Base-by-base conservation (phyloP, 2,888 invertebrate genomes). In the Bombyx huttoni region DNA sequence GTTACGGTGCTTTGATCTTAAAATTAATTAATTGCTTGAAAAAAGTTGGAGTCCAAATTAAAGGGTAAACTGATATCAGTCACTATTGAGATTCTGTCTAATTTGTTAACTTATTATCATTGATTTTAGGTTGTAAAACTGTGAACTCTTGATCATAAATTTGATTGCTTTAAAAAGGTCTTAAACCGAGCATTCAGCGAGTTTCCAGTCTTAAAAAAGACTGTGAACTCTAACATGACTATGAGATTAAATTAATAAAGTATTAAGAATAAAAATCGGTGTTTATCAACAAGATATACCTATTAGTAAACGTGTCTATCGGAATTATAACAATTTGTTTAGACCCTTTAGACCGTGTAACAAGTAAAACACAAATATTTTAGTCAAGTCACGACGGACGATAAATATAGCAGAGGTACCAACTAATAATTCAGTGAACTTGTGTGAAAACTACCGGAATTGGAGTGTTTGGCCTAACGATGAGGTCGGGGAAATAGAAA, bases 381-480 rank as follows among this genome's bases (percentile, higher is more conserved):
- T 60, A 67, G 68, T 68, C 69, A 69, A 69, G 73, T 70, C 63
- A 64, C 64, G 59, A 61, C 54, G 56, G 56, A 56, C 67, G 63
- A 73, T 71, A 71, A 68, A 73, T 73, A 72, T 62, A 64, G 67
- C 62, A 58, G 58, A 57, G 58, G 62, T 56, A 58, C 60, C 58
- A 61, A 64, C 68, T 65, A 68, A 70, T 71, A 68, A 68, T 70
- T 69, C 65, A 70, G 58, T 58, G 56, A 68, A 68, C 64, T 65
- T 68, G 62, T 57, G 55, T 62, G 58, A 58, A 58, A 67, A 65
- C 71, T 67, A 67, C 57, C 60, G 56, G 59, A 57, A 64, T 63
- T 60, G 62, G 58, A 60, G 50, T 46, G 48, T 51, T 51, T 14
- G 49, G 34, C 34, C 46, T 50, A 50, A 50, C 12, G 48, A 34